Evolutionary conservation across 2,888 invertebrate genomes (phyloP).

Genomic region (Chrysodeixis includens): DNA sequence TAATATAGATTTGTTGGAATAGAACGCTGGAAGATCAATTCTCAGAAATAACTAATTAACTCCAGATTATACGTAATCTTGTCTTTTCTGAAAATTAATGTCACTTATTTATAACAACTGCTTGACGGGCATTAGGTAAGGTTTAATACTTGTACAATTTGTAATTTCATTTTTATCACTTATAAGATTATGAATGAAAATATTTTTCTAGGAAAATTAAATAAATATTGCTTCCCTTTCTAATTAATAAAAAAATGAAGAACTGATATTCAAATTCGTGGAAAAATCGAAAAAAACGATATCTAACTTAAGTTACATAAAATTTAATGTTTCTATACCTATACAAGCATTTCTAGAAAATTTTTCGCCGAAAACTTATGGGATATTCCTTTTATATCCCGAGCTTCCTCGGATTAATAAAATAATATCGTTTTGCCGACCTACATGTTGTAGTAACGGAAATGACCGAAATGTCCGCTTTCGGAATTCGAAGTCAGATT

Average conservation of each 20-base stretch:
- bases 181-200: too few species aligned
- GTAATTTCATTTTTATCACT: too few species aligned
- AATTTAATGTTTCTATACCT: too few species aligned
- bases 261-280: too few species aligned
- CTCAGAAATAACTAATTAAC: neutral
- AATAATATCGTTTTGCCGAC: slow-evolving; percentile 25
- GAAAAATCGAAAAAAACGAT: too few species aligned
- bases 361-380: neutral
- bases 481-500: slow-evolving; percentile 31
- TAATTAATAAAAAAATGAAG: too few species aligned
- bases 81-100: neutral
- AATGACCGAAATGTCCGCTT: slow-evolving; percentile 33
- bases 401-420: slow-evolving; percentile 9
- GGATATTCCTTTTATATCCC: slow-evolving; percentile 1
- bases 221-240: too few species aligned
- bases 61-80: neutral
- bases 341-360: neutral
- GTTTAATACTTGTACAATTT: neutral
- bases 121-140: neutral
- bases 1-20: too few species aligned
- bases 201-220: too few species aligned
- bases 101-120: neutral
- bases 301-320: too few species aligned
- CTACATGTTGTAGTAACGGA: slow-evolving; percentile 31
- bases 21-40: neutral